A percentile compares a stretch with the other conserved stretches of the same genome.
Evolutionary conservation across 2,888 invertebrate genomes (phyloP).

Genomic region (Philhelius pedissequus): DNA sequence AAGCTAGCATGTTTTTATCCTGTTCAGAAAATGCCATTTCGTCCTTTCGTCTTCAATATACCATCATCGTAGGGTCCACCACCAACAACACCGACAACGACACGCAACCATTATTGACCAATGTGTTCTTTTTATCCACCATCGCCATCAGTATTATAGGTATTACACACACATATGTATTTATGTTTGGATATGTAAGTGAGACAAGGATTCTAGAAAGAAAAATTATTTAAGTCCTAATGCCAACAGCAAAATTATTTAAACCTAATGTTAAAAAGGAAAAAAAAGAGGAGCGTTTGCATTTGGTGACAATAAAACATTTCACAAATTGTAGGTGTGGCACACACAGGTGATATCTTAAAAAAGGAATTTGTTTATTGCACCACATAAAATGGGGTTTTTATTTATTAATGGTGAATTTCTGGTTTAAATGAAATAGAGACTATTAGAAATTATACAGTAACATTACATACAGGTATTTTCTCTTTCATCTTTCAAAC

Average conservation of each 20-base stretch:
- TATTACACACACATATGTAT: too few relatives aligned
- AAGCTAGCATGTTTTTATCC: slow-evolving; percentile 52
- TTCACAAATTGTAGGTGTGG: slow-evolving; percentile 56
- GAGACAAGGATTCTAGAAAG: background rate
- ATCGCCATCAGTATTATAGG: slow-evolving; percentile 26
- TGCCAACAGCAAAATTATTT: background rate
- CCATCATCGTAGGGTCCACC: background rate
- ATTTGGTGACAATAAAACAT: slow-evolving; percentile 59
- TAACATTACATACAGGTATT: too few relatives aligned
- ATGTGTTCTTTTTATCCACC: slow-evolving; percentile 45
- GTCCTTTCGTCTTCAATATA: background rate
- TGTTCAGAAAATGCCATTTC: background rate
- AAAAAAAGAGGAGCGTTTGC: slow-evolving; percentile 33
- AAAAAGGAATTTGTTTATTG: slow-evolving; percentile 50
- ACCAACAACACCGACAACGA: background rate
- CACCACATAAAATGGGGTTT: too few relatives aligned
- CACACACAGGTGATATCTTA: slow-evolving; percentile 53
- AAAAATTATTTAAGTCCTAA: background rate
- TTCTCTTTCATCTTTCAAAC: too few relatives aligned
- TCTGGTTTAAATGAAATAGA: too few relatives aligned
- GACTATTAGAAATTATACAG: too few relatives aligned
- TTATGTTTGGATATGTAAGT: background rate
- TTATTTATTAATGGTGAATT: too few relatives aligned
- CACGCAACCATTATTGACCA: slow-evolving; percentile 65
- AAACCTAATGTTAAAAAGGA: background rate